These are phyloP conservation scores for Enhydra lutris DNA, from an alignment of 2,113 vertebrate genomes.

Conservation along the genomic window DNA sequence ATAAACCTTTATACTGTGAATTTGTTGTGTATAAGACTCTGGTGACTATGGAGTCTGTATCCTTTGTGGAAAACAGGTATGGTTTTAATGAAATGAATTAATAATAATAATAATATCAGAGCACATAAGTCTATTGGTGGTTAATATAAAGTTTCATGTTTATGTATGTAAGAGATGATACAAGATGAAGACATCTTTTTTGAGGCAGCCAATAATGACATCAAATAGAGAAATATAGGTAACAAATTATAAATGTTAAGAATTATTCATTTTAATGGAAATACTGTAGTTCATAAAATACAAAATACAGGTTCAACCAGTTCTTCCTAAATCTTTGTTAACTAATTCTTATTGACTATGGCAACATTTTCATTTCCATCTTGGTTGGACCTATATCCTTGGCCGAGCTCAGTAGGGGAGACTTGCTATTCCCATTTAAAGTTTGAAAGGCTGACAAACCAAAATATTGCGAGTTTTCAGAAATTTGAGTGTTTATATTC, in stretches of 20 bases:
- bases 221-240: neutral
- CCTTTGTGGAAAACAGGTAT: neutral
- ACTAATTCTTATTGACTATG: neutral
- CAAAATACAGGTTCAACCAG: neutral
- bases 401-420: neutral
- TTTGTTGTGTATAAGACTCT: neutral
- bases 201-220: neutral
- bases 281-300: neutral
- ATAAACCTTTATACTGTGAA: neutral
- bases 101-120: neutral
- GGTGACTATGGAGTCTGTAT: neutral
- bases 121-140: neutral
- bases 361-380: neutral
- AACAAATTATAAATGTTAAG: neutral
- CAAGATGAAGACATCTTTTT: neutral
- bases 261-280: neutral
- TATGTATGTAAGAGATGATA: neutral
- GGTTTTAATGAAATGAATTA: neutral
- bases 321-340: no score
- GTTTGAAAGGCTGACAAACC: neutral
- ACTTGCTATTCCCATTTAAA: neutral
- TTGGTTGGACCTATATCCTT: neutral
- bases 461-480: neutral
- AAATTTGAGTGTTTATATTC: neutral
- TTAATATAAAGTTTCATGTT: neutral